phyloP scores from a whole-genome alignment of 2,113 vertebrate genomes.

The Tylochromis polylepis region DNA sequence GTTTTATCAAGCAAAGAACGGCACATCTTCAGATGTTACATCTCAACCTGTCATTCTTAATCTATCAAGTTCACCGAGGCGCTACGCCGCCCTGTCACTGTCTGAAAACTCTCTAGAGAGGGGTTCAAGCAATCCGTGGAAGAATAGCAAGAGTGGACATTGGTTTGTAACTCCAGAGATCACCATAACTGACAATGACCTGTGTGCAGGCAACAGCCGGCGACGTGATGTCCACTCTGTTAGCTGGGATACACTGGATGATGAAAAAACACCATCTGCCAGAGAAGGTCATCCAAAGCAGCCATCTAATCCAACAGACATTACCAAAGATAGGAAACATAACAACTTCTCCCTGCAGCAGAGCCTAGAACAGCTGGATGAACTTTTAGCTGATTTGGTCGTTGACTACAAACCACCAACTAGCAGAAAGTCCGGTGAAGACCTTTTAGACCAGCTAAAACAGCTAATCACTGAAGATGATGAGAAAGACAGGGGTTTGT shows the following conservation, averaged over 20 bases:
- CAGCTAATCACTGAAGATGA: slow-evolving; percentile 76
- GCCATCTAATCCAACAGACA: slow-evolving; percentile 26
- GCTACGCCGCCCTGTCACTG: slow-evolving; percentile 90
- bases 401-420: slow-evolving; percentile 87
- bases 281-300: slow-evolving; percentile 44
- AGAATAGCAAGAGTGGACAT: slow-evolving; percentile 68
- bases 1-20: slow-evolving; percentile 76
- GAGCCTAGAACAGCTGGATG: slow-evolving; percentile 91
- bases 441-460: slow-evolving; percentile 82
- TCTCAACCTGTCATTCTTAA: slow-evolving; percentile 89
- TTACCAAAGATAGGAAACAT: slow-evolving; percentile 67
- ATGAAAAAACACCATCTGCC: slow-evolving; percentile 49
- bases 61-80: slow-evolving; percentile 90
- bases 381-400: slow-evolving; percentile 90
- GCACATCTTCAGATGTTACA: slow-evolving; percentile 73
- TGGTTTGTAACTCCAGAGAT: slow-evolving; percentile 96
- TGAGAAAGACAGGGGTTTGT: slow-evolving; percentile 43
- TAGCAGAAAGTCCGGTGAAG: slow-evolving; percentile 65
- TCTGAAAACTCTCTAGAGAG: slow-evolving; percentile 89
- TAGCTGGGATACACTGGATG: slow-evolving; percentile 76
- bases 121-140: slow-evolving; percentile 69
- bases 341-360: slow-evolving; percentile 82
- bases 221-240: slow-evolving; percentile 73
- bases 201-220: slow-evolving; percentile 73
- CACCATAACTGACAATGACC: slow-evolving; percentile 95